Base-by-base conservation (phyloP, 2,888 invertebrate genomes). In the Elysia crispata region DNA sequence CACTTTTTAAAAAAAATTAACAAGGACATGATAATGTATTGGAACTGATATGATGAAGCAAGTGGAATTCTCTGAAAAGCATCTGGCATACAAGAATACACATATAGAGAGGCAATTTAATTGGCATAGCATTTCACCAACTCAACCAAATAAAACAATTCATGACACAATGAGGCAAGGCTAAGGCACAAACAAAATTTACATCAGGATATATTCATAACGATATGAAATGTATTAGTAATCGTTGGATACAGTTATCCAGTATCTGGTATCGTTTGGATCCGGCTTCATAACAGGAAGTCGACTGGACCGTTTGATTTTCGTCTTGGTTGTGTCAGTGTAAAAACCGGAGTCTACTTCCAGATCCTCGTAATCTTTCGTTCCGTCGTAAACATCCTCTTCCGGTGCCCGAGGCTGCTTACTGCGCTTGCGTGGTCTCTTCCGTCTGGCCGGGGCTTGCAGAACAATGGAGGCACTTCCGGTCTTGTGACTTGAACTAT, bases 211-310 rank as follows among this genome's bases (percentile, higher is more conserved):
- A n/a, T n/a, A n/a, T n/a, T n/a, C n/a, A n/a, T n/a, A n/a, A n/a
- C n/a, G n/a, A n/a, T n/a, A 41, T 41, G 41, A 41, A 62, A 67
- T 11, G 49, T 41, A 28, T 72, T 54, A 78, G 25, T 73, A 73
- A 25, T 74, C 74, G 28, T 74, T 66, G 0, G 50, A 13, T 11
- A 79, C 73, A 13, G 79, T 74, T 3, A 79, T 66, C 79, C 79
- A 79, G 64, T 73, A 79, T 25, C 66, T 64, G 54, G 74, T 73
- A 74, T 79, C 79, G 57, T 31, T 66, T 13, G 79, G 79, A 18
- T 74, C 79, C n/a, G 73, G 73, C 49, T 66, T 33, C 54, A 74
- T 66, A 28, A 66, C 74, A 0, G 79, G 66, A 1, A 54, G 15
- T 50, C 79, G 64, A 50, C 64, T 11, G n/a, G 79, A 79, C 5